These are phyloP conservation scores for Chlamydotis undulata DNA, from an alignment of 2,113 vertebrate genomes.

Conservation along the genomic window DNA sequence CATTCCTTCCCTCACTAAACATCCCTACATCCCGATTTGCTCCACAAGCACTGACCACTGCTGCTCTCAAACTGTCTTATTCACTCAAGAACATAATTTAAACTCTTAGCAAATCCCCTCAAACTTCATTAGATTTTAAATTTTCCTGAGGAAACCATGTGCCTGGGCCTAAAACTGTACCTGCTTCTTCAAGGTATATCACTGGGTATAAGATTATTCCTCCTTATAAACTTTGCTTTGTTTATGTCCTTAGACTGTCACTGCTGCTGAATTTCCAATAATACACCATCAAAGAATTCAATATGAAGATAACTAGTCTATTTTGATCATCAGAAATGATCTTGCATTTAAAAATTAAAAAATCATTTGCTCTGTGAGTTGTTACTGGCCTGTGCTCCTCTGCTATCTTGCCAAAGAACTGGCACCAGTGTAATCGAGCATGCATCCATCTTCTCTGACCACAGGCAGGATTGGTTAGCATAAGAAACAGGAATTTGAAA, in stretches of 20 bases:
- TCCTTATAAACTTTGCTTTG: neutral
- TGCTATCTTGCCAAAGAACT: neutral
- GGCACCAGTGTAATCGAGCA: neutral
- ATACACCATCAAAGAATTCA: neutral
- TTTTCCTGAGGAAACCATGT: neutral
- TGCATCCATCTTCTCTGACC: neutral
- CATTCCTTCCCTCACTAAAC: neutral
- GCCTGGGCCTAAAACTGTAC: neutral
- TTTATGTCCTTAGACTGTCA: neutral
- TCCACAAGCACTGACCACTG: neutral
- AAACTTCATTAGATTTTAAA: neutral
- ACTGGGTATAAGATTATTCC: neutral
- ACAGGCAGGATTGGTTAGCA: neutral
- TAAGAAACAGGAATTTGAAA: neutral
- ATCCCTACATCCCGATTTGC: neutral
- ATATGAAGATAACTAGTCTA: neutral
- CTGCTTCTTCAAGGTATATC: neutral
- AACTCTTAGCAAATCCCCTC: neutral
- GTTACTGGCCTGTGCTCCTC: neutral
- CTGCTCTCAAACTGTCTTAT: neutral
- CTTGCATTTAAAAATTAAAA: neutral
- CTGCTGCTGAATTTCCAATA: neutral
- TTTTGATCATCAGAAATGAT: neutral
- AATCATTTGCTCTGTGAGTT: neutral
- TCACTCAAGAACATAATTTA: neutral